Base-by-base conservation (phyloP, 2,888 invertebrate species). In the Catocala fraxini region DNA sequence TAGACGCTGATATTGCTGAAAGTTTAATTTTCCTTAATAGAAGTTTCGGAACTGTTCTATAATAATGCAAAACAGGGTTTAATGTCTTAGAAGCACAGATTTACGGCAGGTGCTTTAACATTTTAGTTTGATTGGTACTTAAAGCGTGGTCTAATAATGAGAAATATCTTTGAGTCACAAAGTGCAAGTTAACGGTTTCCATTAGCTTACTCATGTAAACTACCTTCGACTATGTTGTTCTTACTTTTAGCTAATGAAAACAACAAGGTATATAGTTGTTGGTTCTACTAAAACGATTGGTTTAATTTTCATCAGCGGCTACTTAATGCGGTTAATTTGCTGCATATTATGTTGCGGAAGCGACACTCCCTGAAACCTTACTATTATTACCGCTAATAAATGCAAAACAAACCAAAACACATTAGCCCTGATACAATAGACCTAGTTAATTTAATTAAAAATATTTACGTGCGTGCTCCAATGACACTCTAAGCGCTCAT, bases 401-500 rank as follows among this genome's bases (percentile, higher is more conserved):
- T 13, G 46, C 49, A 25, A 25, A 25, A 25, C 25, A 25, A 64
- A 56, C 39, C 48, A 57, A 64, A 70, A 72, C 70, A 77, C 73
- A 80, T 83, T 79, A 79, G 68, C 66, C 59, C 53, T 69, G 64
- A 70, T 71, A 74, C 56, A 7, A 39, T 39, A 39, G 71, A 66
- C 65, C 66, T 70, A 59, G 64, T 56, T 82, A 79, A 76, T 72
- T 71, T 76, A 75, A 82, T 80, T 78, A 78, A 74, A 72, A 67
- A 60, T 56, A 60, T 67, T 48, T 6, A 41, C 7, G 7, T 51
- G 52, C 47, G 45, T 60, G 59, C 12, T 33, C 39, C 33, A 56
- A 51, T 59, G 53, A 0, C 63, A 59, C 57, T 47, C 47, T 49
- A 49, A 42, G 45, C 39, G 49, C 57, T 63, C 58, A 59, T 65